Evolutionary conservation across 1,140 invertebrate species (phyloP).

Genomic region (Trachymyrmex cornetzi): DNA sequence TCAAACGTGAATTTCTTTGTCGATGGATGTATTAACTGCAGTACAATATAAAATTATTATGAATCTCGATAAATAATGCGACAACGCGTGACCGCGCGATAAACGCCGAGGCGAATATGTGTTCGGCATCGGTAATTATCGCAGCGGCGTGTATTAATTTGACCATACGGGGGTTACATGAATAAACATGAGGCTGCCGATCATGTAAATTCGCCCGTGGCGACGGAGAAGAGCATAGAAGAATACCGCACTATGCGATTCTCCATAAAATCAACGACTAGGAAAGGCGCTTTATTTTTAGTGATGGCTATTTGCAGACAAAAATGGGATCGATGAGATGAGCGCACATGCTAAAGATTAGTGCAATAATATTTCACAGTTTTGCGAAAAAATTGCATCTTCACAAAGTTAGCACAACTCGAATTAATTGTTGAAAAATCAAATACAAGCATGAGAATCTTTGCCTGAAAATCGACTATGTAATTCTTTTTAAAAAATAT

Average conservation of each 20-base stretch:
- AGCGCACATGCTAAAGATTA: neutral
- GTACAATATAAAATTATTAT: neutral
- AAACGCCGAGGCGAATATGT: neutral
- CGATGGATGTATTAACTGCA: neutral
- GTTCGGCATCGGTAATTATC: slow-evolving; percentile 48
- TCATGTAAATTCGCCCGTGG: slow-evolving; percentile 49
- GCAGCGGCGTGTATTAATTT: slow-evolving; percentile 43
- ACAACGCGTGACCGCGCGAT: neutral
- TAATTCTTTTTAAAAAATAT: neutral
- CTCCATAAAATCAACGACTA: slow-evolving; percentile 13
- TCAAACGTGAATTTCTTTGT: neutral
- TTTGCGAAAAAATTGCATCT: neutral
- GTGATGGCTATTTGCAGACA: slow-evolving; percentile 44
- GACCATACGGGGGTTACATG: slow-evolving; percentile 43
- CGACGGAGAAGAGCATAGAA: neutral
- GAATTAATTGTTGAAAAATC: neutral
- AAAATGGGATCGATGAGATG: slow-evolving; percentile 11
- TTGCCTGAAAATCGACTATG: neutral
- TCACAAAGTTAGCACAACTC: neutral
- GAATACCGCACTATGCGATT: neutral
- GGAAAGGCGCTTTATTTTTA: slow-evolving; percentile 44
- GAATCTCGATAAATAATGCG: slow-evolving; percentile 2
- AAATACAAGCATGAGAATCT: neutral
- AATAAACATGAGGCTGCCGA: slow-evolving; percentile 54
- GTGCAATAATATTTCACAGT: neutral